Evolutionary conservation across 2,888 invertebrate genomes (phyloP).

Genomic region (Prostheceraeus crozeri): DNA sequence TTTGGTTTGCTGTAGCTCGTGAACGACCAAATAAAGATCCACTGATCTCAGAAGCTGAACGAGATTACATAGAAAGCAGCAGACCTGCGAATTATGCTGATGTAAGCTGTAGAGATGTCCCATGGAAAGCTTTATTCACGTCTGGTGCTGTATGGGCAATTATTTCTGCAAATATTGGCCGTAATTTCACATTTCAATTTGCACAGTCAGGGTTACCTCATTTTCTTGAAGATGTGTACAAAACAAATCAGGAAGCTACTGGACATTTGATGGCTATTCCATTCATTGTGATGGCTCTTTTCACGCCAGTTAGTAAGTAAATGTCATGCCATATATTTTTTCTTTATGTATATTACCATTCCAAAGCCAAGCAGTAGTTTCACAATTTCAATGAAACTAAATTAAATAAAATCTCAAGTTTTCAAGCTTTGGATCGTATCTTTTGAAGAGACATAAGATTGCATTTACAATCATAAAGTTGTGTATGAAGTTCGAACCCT

Average conservation of each 20-base stretch:
- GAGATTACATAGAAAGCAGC: conserved; percentile 30
- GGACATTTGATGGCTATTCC: conserved; percentile 31
- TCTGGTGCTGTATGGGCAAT: conserved; percentile 40
- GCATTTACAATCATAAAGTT: no score
- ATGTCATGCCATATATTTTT: no score
- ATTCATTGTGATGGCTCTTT: conserved; percentile 31
- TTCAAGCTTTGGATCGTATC: no score
- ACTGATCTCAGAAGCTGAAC: conserved; percentile 14
- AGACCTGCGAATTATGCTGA: background rate
- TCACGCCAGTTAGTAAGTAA: conserved; percentile 35
- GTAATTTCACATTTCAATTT: conserved; percentile 40
- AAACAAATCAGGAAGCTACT: background rate
- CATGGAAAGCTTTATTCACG: conserved; percentile 39
- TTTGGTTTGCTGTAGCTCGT: conserved; percentile 26
- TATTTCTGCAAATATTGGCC: conserved; percentile 38
- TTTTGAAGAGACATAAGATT: no score
- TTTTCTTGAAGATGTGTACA: conserved; percentile 34
- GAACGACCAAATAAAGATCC: conserved; percentile 32
- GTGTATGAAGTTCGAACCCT: no score
- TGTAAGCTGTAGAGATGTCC: conserved; percentile 24
- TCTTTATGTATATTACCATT: no score
- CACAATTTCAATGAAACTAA: no score
- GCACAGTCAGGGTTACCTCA: conserved; percentile 38
- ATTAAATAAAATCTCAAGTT: no score
- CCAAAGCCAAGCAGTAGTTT: no score